These are phyloP conservation scores for Oxyura jamaicensis DNA, from an alignment of 2,113 vertebrate genomes.

Conservation along the genomic window DNA sequence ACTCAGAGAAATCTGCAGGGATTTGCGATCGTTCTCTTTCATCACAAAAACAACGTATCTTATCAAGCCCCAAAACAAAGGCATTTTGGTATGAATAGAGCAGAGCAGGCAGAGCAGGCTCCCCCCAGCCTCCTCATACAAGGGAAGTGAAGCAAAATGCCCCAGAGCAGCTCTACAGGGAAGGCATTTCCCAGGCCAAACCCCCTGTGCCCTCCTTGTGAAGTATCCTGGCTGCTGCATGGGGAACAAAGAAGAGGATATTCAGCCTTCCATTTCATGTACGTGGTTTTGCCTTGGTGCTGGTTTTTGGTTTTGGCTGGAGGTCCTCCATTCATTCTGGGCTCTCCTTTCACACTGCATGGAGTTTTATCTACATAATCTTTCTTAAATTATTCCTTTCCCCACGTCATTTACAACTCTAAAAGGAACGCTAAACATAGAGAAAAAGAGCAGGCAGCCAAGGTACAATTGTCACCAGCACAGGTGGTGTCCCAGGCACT, in stretches of 20 bases:
- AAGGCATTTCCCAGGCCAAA: background rate
- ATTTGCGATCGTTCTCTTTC: background rate
- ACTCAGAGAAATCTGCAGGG: background rate
- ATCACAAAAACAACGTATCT: background rate
- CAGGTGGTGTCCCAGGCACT: background rate
- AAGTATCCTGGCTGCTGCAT: background rate
- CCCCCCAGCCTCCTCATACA: background rate
- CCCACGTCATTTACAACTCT: background rate
- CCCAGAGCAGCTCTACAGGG: background rate
- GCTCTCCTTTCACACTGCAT: background rate
- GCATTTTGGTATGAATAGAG: background rate
- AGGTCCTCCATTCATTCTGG: background rate
- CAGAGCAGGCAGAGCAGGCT: background rate
- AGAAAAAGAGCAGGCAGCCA: background rate
- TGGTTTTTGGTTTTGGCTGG: background rate
- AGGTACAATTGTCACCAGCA: rapidly evolving
- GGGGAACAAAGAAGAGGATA: background rate
- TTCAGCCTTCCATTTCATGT: background rate
- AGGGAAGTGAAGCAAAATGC: background rate
- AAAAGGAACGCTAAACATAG: background rate
- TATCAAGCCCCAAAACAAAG: background rate
- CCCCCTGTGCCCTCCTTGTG: background rate
- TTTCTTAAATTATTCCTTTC: background rate
- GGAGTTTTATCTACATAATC: background rate
- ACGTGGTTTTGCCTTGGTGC: background rate